These are phyloP conservation scores for Meda fulgida DNA, from an alignment of 2,797 vertebrate species.

Conservation along the genomic window DNA sequence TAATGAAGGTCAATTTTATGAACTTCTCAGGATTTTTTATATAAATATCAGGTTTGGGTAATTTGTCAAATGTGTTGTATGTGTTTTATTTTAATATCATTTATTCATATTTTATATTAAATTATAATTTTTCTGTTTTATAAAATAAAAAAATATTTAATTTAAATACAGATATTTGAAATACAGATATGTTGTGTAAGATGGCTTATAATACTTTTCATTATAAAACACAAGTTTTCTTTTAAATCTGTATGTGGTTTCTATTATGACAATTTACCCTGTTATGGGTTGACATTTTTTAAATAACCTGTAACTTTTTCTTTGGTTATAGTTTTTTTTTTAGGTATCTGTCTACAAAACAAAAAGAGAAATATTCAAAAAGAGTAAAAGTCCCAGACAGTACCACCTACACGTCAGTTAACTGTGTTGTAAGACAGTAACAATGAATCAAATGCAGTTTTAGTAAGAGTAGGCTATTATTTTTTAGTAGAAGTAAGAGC, in stretches of 20 bases:
- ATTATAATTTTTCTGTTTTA: not conserved
- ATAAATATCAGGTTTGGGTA: not conserved
- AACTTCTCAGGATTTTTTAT: not conserved
- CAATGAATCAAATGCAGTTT: not conserved
- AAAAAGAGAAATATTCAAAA: not conserved
- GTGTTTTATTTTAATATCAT: not conserved
- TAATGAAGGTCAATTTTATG: no score
- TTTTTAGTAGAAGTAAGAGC: constrained; percentile 22
- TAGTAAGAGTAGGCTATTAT: not conserved
- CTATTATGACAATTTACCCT: not conserved
- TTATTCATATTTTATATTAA: not conserved
- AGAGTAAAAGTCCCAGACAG: not conserved
- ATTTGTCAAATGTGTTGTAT: not conserved
- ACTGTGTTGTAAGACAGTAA: not conserved
- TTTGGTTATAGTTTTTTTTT: not conserved
- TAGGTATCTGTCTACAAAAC: not conserved
- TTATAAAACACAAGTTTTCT: not conserved
- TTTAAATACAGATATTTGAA: no score
- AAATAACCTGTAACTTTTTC: not conserved
- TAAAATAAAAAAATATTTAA: not conserved
- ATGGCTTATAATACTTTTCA: not conserved
- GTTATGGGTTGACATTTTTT: not conserved
- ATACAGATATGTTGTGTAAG: not conserved
- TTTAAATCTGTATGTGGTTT: not conserved
- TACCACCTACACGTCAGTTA: constrained; percentile 6